These are phyloP conservation scores for Macropus fuliginosus DNA, from an alignment of 2,797 vertebrate genomes.

Conservation along the genomic window DNA sequence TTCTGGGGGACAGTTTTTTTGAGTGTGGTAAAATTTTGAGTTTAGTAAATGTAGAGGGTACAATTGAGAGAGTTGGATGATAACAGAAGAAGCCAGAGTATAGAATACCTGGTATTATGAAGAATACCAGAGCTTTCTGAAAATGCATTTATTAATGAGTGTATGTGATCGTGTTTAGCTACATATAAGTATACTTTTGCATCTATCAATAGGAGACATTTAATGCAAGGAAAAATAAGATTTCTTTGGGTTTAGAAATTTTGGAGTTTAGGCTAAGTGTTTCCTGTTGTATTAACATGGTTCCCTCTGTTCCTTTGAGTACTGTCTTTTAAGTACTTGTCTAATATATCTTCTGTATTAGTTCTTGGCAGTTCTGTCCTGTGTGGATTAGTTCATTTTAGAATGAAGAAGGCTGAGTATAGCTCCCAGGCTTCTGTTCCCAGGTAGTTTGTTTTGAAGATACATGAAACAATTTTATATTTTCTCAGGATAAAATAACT, in stretches of 20 bases:
- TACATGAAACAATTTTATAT: constrained; percentile 17
- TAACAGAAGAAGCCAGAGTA: constrained; percentile 23
- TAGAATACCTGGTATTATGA: constrained; percentile 33
- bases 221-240: not conserved
- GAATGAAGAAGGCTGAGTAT: not conserved
- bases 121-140: constrained; percentile 43
- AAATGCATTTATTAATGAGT: not conserved
- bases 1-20: not conserved
- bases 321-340: not conserved
- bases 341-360: constrained; percentile 12
- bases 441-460: constrained; percentile 31
- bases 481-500: not conserved
- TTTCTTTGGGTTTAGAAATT: constrained; percentile 7
- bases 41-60: constrained; percentile 21
- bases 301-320: not conserved
- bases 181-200: not conserved
- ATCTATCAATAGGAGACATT: not conserved
- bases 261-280: not conserved
- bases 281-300: not conserved
- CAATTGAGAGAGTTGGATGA: constrained; percentile 17
- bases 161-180: not conserved
- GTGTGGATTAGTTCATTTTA: constrained; percentile 8
- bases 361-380: constrained; percentile 49
- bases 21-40: not conserved
- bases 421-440: constrained; percentile 34